Evolutionary conservation across 2,888 invertebrate genomes (phyloP).

Genomic region (Standfussiana lucernea): DNA sequence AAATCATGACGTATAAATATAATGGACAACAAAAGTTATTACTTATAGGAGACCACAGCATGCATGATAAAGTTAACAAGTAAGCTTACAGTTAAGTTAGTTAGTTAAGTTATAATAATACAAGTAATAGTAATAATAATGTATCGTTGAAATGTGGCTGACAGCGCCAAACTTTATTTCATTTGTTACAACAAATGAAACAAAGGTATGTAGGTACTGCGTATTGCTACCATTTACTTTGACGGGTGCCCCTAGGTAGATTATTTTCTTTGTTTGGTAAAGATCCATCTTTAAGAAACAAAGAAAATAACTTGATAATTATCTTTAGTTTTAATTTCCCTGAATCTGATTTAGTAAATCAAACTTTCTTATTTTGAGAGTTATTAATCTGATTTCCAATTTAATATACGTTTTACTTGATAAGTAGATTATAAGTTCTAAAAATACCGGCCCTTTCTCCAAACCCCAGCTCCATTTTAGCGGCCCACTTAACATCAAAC

Average conservation of each 20-base stretch:
- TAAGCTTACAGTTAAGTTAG: neutral
- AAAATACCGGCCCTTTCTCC: constrained; percentile 19
- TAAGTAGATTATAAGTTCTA: neutral
- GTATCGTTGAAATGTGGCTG: neutral
- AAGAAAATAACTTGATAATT: too few species aligned
- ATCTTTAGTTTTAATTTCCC: neutral
- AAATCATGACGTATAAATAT: neutral
- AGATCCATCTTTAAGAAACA: too few species aligned
- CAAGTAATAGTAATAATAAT: too few species aligned
- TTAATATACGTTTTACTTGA: neutral
- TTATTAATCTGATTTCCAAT: neutral
- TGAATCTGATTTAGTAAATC: neutral
- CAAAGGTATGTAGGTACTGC: too few species aligned
- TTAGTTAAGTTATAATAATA: neutral
- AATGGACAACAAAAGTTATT: too few species aligned
- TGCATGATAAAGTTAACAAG: neutral
- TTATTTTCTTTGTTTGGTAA: too few species aligned
- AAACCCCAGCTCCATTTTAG: constrained; percentile 52
- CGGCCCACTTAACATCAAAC: constrained; percentile 71
- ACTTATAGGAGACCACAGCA: neutral
- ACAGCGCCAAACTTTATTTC: neutral
- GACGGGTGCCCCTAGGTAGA: too few species aligned
- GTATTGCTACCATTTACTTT: neutral
- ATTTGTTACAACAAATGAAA: too few species aligned
- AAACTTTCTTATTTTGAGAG: neutral